These are phyloP conservation scores for Ctena decussata DNA, from an alignment of 2,888 invertebrate species.

Conservation along the genomic window DNA sequence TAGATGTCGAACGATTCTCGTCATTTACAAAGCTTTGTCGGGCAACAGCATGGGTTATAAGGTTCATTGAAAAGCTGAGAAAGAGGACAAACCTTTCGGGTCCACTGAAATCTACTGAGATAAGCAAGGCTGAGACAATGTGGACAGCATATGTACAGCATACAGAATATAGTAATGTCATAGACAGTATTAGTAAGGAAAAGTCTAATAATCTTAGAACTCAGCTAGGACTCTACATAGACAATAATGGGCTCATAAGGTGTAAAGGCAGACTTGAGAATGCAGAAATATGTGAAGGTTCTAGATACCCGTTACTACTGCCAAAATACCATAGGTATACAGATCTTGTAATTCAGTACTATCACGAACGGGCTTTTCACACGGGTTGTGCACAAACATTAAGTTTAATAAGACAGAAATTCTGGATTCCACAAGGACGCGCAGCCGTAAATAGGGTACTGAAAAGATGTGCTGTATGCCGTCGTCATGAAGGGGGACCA, in stretches of 20 bases:
- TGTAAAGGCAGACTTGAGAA: constrained; percentile 17
- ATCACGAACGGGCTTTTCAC: constrained; percentile 11
- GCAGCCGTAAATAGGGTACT: constrained; percentile 28
- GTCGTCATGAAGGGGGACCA: constrained; percentile 38
- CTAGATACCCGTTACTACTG: constrained; percentile 18
- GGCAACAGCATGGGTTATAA: no score
- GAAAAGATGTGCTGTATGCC: constrained; percentile 26
- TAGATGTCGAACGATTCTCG: no score
- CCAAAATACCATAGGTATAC: constrained; percentile 11
- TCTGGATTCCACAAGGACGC: constrained; percentile 41
- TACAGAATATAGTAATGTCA: constrained; percentile 9
- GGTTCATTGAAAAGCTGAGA: neutral
- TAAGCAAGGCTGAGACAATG: constrained; percentile 18
- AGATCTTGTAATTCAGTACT: neutral
- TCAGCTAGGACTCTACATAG: constrained; percentile 13
- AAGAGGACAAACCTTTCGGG: neutral
- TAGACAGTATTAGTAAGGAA: neutral
- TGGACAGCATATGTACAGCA: constrained; percentile 22
- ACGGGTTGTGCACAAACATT: constrained; percentile 49
- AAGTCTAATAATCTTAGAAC: neutral
- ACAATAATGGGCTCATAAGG: constrained; percentile 2
- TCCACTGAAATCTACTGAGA: neutral
- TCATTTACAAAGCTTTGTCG: no score
- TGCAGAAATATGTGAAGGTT: constrained; percentile 4
- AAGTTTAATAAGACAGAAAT: constrained; percentile 10